These are phyloP conservation scores for Camponotus fellah DNA, from an alignment of 2,888 invertebrate species.

Conservation along the genomic window DNA sequence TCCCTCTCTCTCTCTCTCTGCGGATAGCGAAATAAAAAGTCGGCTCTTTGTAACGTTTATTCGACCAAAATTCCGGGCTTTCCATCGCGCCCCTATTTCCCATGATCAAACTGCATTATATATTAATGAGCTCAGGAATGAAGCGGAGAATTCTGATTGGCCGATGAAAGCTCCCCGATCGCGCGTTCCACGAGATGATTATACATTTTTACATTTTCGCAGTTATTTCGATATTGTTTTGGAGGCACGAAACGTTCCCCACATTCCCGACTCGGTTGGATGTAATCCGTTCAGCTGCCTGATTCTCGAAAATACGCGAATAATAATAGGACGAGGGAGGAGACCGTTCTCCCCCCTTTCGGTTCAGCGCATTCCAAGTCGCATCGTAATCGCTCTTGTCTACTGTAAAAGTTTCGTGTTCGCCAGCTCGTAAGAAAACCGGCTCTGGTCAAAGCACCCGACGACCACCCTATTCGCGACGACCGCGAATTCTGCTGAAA, in stretches of 20 bases:
- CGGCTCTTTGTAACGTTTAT: slow-evolving; percentile 32
- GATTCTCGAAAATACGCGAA: not conserved
- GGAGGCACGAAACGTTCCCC: not conserved
- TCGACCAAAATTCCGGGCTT: slow-evolving; percentile 22
- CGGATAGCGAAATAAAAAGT: slow-evolving; percentile 36
- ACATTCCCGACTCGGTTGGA: not conserved
- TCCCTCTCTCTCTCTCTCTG: not conserved
- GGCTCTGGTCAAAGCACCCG: slow-evolving; percentile 4
- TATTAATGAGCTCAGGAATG: slow-evolving; percentile 20
- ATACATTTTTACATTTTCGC: slow-evolving; percentile 39
- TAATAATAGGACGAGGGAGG: not conserved
- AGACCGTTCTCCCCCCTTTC: not conserved
- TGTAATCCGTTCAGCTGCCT: not conserved
- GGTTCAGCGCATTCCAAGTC: not conserved
- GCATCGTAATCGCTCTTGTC: slow-evolving; percentile 21
- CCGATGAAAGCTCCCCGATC: slow-evolving; percentile 11
- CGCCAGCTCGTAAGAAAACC: slow-evolving; percentile 3
- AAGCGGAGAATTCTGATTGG: slow-evolving; percentile 28
- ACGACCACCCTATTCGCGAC: not conserved
- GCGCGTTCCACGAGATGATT: slow-evolving; percentile 20
- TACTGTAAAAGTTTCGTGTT: slow-evolving; percentile 27
- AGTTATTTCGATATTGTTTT: slow-evolving; percentile 14
- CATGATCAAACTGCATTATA: slow-evolving; percentile 12
- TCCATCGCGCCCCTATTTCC: slow-evolving; percentile 2
- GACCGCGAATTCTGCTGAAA: slow-evolving; percentile 22